Conservation (phyloP, 2,797 vertebrate species). For the Nasua narica region DNA sequence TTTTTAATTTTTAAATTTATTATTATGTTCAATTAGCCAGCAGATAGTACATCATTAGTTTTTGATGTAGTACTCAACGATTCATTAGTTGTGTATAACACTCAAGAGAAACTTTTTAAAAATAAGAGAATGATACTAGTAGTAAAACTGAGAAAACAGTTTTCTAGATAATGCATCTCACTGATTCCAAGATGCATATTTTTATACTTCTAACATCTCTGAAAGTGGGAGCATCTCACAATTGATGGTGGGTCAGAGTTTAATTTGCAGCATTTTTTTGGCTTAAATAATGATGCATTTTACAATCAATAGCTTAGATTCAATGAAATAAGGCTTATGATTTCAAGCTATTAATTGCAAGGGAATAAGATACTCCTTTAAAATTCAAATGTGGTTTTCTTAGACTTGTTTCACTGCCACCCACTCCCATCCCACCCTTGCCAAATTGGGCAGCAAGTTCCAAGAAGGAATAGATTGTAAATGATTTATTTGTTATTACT, state of each 20-base stretch:
- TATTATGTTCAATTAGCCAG: background rate
- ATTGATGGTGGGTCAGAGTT: background rate
- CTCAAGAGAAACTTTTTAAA: background rate
- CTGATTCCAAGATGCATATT: background rate
- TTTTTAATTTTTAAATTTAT: background rate
- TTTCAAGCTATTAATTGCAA: background rate
- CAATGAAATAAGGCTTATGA: background rate
- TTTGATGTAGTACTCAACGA: background rate
- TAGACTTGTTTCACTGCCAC: background rate
- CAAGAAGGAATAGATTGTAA: background rate
- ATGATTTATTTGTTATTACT: background rate
- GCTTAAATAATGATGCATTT: background rate
- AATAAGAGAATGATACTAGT: background rate
- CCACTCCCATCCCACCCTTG: background rate
- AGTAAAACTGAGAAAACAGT: background rate
- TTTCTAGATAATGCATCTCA: background rate
- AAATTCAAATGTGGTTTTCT: slow-evolving; percentile 25
- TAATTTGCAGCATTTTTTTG: background rate
- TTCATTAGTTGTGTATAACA: background rate
- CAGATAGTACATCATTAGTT: background rate
- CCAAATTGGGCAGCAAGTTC: background rate
- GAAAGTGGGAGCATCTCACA: slow-evolving; percentile 20
- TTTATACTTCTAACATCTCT: slow-evolving; percentile 14
- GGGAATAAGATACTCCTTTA: background rate
- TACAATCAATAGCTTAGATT: slow-evolving; percentile 11